Evolutionary conservation across 2,113 vertebrate genomes (phyloP).

Genomic region (Toxotes jaculatrix): DNA sequence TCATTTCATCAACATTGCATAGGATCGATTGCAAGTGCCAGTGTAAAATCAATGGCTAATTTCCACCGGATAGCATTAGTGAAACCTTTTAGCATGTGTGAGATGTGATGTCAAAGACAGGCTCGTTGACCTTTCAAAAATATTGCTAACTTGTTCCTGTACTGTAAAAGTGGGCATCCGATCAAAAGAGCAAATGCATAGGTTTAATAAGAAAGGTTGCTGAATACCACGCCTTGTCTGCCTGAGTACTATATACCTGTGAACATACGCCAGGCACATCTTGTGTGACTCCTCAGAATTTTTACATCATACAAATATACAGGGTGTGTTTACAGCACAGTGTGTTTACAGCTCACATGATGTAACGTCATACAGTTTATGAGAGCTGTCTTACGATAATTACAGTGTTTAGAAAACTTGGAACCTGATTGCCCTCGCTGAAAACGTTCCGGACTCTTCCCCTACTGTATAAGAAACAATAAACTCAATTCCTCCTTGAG

Average conservation of each 20-base stretch:
- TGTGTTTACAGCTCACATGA: slow-evolving; percentile 52
- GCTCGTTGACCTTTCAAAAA: slow-evolving; percentile 53
- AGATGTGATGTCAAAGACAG: slow-evolving; percentile 50
- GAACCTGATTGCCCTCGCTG: slow-evolving; percentile 29
- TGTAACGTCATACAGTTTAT: slow-evolving; percentile 43
- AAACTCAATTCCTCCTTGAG: not conserved
- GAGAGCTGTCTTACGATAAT: slow-evolving; percentile 59
- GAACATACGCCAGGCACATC: not conserved
- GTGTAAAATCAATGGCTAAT: slow-evolving; percentile 79
- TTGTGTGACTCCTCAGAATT: not conserved
- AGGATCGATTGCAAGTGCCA: slow-evolving; percentile 64
- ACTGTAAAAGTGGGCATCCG: slow-evolving; percentile 12
- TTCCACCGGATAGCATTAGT: slow-evolving; percentile 78
- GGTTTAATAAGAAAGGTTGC: not conserved
- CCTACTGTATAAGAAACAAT: slow-evolving; percentile 10
- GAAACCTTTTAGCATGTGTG: slow-evolving; percentile 67
- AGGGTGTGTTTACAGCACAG: slow-evolving; percentile 30
- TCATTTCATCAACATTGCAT: slow-evolving; percentile 68
- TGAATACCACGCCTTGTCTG: not conserved
- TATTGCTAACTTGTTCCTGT: slow-evolving; percentile 35
- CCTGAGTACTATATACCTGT: not conserved
- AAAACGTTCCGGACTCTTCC: not conserved
- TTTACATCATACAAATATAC: slow-evolving; percentile 26
- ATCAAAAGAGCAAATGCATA: slow-evolving; percentile 11
- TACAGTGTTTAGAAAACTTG: slow-evolving; percentile 53